A percentile compares a stretch with the other conserved stretches of the same genome.
Evolutionary conservation across 2,113 vertebrate species (phyloP).

Genomic region (Larimichthys crocea): DNA sequence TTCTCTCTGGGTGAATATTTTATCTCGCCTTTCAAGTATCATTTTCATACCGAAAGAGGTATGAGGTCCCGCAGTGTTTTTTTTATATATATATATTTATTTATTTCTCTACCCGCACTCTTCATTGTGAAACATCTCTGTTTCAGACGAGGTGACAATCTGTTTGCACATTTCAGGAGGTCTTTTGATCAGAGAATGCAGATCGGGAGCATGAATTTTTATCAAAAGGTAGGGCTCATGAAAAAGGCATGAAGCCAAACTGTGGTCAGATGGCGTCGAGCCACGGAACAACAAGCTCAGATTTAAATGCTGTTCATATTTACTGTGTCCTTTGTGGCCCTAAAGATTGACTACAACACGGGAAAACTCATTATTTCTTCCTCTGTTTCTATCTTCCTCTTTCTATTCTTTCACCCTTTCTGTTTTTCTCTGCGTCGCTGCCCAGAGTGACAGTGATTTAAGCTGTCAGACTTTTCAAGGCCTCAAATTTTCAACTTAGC

Average conservation of each 20-base stretch:
- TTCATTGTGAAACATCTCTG: conserved; percentile 52
- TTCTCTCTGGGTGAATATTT: conserved; percentile 75
- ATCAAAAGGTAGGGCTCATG: conserved; percentile 42
- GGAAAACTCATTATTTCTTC: conserved; percentile 45
- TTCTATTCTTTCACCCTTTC: background rate
- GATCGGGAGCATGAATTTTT: conserved; percentile 59
- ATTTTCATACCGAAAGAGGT: conserved; percentile 59
- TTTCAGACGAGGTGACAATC: conserved; percentile 55
- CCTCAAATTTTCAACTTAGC: conserved; percentile 58
- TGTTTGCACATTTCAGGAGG: conserved; percentile 46
- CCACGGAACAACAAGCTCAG: conserved; percentile 40
- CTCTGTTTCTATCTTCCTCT: conserved; percentile 13
- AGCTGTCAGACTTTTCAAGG: conserved; percentile 68
- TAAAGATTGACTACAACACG: conserved; percentile 7
- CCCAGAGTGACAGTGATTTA: conserved; percentile 62
- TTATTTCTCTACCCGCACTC: background rate
- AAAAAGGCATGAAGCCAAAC: conserved; percentile 58
- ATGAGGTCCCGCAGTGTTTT: conserved; percentile 37
- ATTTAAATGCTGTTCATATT: conserved; percentile 45
- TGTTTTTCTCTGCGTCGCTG: conserved; percentile 37
- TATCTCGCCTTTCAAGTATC: conserved; percentile 73
- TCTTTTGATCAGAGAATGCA: conserved; percentile 58
- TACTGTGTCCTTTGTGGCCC: conserved; percentile 26
- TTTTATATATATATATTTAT: too few relatives aligned
- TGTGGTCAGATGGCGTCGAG: conserved; percentile 52